phyloP scores from a whole-genome alignment of 2,113 vertebrate genomes.

The Engraulis encrasicolus region DNA sequence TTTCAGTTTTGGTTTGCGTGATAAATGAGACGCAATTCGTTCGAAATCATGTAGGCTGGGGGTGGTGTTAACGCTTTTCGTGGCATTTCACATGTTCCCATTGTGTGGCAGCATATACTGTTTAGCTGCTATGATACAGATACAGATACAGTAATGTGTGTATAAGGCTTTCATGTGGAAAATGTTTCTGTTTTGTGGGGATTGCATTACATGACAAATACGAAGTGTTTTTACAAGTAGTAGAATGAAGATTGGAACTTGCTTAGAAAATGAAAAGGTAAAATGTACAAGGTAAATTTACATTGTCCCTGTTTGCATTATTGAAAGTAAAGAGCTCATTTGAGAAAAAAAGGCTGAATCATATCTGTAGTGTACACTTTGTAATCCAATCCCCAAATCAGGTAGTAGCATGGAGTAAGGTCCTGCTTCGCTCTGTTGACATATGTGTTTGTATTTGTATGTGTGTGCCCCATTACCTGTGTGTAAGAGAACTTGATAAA shows the following conservation, averaged over 20 bases:
- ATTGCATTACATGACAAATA: background rate
- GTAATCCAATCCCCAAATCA: constrained; percentile 4
- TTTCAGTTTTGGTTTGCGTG: no score
- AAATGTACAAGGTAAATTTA: background rate
- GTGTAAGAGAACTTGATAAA: no score
- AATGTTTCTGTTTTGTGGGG: background rate
- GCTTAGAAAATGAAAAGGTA: background rate
- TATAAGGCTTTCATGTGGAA: background rate
- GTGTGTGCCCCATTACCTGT: no score
- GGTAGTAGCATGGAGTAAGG: background rate
- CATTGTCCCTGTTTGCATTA: background rate
- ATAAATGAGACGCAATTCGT: no score
- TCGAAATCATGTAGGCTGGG: no score
- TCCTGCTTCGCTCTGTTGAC: background rate
- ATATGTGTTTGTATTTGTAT: background rate
- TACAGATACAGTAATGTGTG: background rate
- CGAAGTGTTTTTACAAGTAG: background rate
- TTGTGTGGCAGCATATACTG: background rate
- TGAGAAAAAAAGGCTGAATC: constrained; percentile 12
- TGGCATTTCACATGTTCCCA: background rate
- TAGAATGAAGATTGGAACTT: no score
- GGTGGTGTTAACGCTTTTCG: background rate
- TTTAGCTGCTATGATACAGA: background rate
- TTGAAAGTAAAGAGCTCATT: background rate
- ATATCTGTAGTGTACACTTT: background rate